Evolutionary conservation across 2,113 vertebrate species (phyloP), one percentile per base, ranked within the genome.

Genomic region (Benitochromis conjunctus): DNA sequence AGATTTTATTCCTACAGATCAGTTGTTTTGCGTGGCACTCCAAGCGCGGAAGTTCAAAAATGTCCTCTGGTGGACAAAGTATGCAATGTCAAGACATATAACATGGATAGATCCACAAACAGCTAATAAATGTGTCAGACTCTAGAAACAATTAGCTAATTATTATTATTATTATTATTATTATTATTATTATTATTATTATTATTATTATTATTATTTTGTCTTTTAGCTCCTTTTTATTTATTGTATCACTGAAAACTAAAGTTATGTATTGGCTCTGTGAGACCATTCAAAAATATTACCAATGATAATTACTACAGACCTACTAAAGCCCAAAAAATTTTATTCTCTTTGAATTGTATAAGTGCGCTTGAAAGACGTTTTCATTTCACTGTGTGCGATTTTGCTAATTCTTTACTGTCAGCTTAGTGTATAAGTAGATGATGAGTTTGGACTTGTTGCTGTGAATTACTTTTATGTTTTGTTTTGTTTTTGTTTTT

Each of bases 371-470:
- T 6, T 46, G 21, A 26, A 71, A 71, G 21, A 26, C 0, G 13
- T 71, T 71, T 71, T 71, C 38, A 18, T 71, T 24, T 46, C 8
- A 71, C 46, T 24, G 38, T 71, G 21, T 48, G 66, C 29, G 3
- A 74, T 74, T 74, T 48, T 48, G 6, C 66, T 11, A 9, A 1
- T 18, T 18, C 13, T 71, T 46, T 46, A 46, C 41, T 46, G 7
- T 43, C 64, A 43, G 36, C n/a, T 69, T 16, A 69, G n/a, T 43
- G 38, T 69, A 71, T 71, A 71, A 46, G 21, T 71, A 71, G 8
- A 38, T 71, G 13, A 71, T 26, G 38, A 26, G 21, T 43, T 69
- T 69, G 38, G n/a, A 24, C 13, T 24, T 71, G 64, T 26, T 71
- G 13, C 38, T 46, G 34, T 71, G 66, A 24, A 71, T 24, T 18